Evolutionary conservation across 2,888 invertebrate genomes (phyloP).

Genomic region (Trichacis sp.): DNA sequence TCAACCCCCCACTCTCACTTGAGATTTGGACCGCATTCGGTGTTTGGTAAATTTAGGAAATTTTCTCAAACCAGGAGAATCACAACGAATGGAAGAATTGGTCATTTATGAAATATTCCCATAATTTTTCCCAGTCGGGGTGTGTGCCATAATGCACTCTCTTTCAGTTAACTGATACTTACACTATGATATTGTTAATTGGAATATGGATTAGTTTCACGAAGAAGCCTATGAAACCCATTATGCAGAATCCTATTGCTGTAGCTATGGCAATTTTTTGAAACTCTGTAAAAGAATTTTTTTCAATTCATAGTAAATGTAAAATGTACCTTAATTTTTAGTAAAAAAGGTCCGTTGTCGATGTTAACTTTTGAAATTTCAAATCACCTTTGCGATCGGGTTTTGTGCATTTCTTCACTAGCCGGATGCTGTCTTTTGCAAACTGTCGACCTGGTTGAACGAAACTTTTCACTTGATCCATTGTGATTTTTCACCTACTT

Average conservation of each 20-base stretch:
- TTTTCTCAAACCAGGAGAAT: no score
- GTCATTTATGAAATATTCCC: no score
- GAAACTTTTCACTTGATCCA: slow-evolving; percentile 97
- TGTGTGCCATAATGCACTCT: no score
- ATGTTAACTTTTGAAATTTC: slow-evolving; percentile 8
- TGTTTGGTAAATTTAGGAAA: no score
- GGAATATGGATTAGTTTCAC: slow-evolving; percentile 99
- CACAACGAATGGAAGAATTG: no score
- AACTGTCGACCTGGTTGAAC: slow-evolving; percentile 96
- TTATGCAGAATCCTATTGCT: slow-evolving; percentile 99
- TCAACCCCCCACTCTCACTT: no score
- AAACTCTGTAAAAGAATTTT: slow-evolving; percentile 92
- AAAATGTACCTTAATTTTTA: no score
- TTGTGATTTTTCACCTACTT: slow-evolving; percentile 68
- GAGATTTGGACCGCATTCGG: no score
- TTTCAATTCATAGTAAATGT: no score
- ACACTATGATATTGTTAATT: slow-evolving; percentile 96
- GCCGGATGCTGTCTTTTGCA: slow-evolving; percentile 96
- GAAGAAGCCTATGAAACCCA: slow-evolving; percentile 99
- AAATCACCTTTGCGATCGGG: slow-evolving; percentile 94
- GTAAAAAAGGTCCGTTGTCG: no score
- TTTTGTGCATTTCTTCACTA: slow-evolving; percentile 99
- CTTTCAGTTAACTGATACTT: slow-evolving; percentile 76
- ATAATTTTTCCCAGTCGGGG: no score
- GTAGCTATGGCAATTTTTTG: slow-evolving; percentile 99